Evolutionary conservation across 1,140 invertebrate species (phyloP).

Genomic region (Tetraneura akinire): DNA sequence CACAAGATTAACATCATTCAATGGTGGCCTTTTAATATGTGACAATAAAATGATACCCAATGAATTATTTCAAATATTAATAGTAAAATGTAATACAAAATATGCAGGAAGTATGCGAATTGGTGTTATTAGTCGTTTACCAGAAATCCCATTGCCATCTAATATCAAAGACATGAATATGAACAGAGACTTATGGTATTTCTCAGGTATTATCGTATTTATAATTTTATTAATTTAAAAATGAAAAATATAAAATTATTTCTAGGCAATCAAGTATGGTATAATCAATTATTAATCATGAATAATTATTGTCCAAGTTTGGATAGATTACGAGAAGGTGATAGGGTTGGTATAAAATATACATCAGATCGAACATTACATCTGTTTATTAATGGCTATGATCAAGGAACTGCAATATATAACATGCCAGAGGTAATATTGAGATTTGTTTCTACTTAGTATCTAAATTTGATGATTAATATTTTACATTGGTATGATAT

Average conservation of each 20-base stretch:
- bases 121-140: constrained; percentile 73
- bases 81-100: constrained; percentile 66
- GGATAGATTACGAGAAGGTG: constrained; percentile 76
- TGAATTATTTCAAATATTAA: constrained; percentile 73
- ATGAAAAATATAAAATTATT: background rate
- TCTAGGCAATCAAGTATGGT: constrained; percentile 68
- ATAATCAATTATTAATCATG: constrained; percentile 64
- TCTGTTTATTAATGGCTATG: constrained; percentile 76
- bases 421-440: constrained; percentile 70
- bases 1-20: constrained; percentile 64
- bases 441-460: background rate
- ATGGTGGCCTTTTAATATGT: constrained; percentile 74
- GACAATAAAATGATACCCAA: constrained; percentile 67
- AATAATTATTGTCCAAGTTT: constrained; percentile 73
- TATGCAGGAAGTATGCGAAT: constrained; percentile 77
- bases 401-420: constrained; percentile 78
- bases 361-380: constrained; percentile 62
- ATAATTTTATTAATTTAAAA: background rate
- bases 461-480: too few species aligned
- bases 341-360: constrained; percentile 63
- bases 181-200: constrained; percentile 65
- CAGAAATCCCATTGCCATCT: constrained; percentile 61
- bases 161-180: constrained; percentile 63
- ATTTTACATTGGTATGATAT: too few species aligned
- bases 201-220: constrained; percentile 63